Evolutionary conservation across 2,888 invertebrate genomes (phyloP), one percentile per base, ranked within the genome.

Genomic region (Lingula anatina): DNA sequence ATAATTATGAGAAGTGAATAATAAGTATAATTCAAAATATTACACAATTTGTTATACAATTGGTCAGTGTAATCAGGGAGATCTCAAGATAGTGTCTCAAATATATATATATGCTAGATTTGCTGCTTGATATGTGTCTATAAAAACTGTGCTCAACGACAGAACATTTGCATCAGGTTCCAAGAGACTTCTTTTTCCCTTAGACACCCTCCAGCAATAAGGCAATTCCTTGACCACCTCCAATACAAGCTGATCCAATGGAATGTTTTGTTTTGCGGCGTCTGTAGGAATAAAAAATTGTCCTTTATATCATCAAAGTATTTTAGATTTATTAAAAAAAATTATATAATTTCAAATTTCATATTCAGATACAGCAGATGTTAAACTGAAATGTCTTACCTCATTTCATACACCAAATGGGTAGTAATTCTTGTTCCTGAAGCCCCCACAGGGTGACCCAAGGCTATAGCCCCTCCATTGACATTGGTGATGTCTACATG

Each of bases 201-300:
- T n/a, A n/a, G n/a, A n/a, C n/a, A 41, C 64, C 73, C 66, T 99
- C 96, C 40, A 97, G 73, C 72, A 99, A 81, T 15, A 99, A 67
- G 2, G 97, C 94, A 69, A 99, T 97, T 52, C 97, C 97, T 80
- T 97, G 96, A 2, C 97, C 97, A 40, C 97, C 97, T 26, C 97
- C 97, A 78, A 99, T 97, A 77, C 97, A 99, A 0, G 97, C 97
- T 1, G 95, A 88, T 9, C 96, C 97, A 71, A 99, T 86, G 28
- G 85, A 95, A 53, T 87, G 84, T 77, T 91, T 93, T 25, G 85
- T 83, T 42, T 87, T 86, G 56, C 87, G 86, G 57, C 92, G 85
- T 78, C 93, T 92, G 73, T 18, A 78, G 79, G 55, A 54, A 50
- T 64, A 47, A 46, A 44, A 45, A 42, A 47, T 39, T n/a, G 20